Base-by-base conservation (phyloP, 1,140 invertebrate genomes). In the Aphaenogaster floridana region DNA sequence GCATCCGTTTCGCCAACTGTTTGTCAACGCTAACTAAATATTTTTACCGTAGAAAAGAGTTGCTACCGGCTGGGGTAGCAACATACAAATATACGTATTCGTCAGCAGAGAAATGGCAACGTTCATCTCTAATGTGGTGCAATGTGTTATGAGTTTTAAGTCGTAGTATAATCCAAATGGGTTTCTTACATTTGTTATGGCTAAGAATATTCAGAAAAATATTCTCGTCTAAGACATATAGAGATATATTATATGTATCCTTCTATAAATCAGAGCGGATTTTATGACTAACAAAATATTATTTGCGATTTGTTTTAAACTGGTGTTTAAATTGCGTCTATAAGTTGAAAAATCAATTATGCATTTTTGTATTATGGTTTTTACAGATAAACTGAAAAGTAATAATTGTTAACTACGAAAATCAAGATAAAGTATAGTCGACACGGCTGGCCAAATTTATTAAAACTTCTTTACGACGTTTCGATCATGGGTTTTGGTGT, bases 1-100 rank as follows among this genome's bases (percentile, higher is more conserved):
- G 13, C 21, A 83, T 13, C 34, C 36, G 28, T 74, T 45, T 48
- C 9, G 8, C 28, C 42, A 28, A 28, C 28, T 61, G 42, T 84
- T 76, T 76, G 54, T 76, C 57, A 84, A 61, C 42, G 42, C 34
- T 76, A 63, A 84, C 54, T 76, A 84, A 74, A 84, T 84, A 50
- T 76, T 83, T 74, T 81, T 76, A n/a, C 45, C n/a, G 17, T 74
- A 84, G 39, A 13, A 7, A 76, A 76, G n/a, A 63, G 69, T 74
- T 50, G 34, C 54, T 72, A 61, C 59, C 8, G 0, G 13, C 17
- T 13, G 13, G 34, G 54, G 28, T 84, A 28, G 28, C 0, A 28
- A 74, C 8, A 68, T 45, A 68, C 15, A 84, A 84, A 74, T 74
- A 45, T n/a, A 39, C 52, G 9, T 59, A 72, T 69, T 63, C 7